Evolutionary conservation across 2,113 vertebrate genomes (phyloP).

Genomic region (crab-eating macaque (Macaca fascicularis)): T2T-MFA8v1.1 NC_088386.1:125698501-125699000

Average conservation of each 20-base stretch:
- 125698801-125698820: background rate
- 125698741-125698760: too few species aligned
- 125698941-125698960: background rate
- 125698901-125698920: too few species aligned
- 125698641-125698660: background rate
- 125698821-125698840: background rate
- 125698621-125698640: background rate
- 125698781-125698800: background rate
- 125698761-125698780: background rate
- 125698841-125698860: background rate
- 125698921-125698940: background rate
- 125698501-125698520: background rate
- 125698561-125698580: background rate
- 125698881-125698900: background rate
- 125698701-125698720: background rate
- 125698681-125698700: background rate
- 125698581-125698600: background rate
- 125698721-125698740: background rate
- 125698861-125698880: background rate
- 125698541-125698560: background rate
- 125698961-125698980: background rate
- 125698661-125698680: too few species aligned
- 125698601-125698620: background rate
- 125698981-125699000: accelerated
- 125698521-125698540: background rate